Base-by-base conservation (phyloP, 2,797 vertebrate species). In the Pagetopsis macropterus region DNA sequence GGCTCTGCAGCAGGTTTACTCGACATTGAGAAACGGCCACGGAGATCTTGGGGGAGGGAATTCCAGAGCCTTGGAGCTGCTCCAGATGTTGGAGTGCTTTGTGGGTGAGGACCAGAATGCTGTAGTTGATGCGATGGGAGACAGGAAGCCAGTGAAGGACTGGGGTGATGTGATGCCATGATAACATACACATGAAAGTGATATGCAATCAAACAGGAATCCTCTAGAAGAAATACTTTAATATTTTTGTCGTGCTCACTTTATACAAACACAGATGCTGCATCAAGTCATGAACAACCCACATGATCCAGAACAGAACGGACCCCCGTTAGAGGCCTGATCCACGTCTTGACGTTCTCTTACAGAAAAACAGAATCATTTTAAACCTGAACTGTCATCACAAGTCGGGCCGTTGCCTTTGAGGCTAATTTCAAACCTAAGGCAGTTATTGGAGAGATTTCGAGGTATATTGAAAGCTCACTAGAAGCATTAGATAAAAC, bases 251-350 rank as follows among this genome's bases (percentile, higher is more conserved):
- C 10, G 56, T 72, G 76, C 21, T 75, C 40, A 56, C 66, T 70
- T 65, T 70, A 59, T 76, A 75, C 52, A 83, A 62, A 78, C 48
- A 76, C 48, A 74, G 17, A 76, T n/a, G 31, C 43, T 13, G 65
- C 59, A 60, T 48, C 14, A 27, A 13, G 64, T 17, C 7, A 10
- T 43, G 19, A 58, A 72, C 10, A 65, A 46, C 65, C 9, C n/a
- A 62, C 52, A 65, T n/a, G 9, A 13, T 7, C 59, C 14, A 9
- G 15, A 9, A 73, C 56, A 54, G 40, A n/a, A 44, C 23, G 37
- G 9, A 52, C 7, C 8, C 1, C 10, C 19, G 45, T 60, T 9
- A 37, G 9, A 45, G 56, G 44, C 13, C 23, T 59, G 12, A 58
- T 69, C 23, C 19, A 55, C 43, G 31, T 23, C 12, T 45, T 56